Evolutionary conservation across 2,797 vertebrate genomes (phyloP), one percentile per base, ranked within the genome.

Genomic region (Myoxocephalus aenaeus): DNA sequence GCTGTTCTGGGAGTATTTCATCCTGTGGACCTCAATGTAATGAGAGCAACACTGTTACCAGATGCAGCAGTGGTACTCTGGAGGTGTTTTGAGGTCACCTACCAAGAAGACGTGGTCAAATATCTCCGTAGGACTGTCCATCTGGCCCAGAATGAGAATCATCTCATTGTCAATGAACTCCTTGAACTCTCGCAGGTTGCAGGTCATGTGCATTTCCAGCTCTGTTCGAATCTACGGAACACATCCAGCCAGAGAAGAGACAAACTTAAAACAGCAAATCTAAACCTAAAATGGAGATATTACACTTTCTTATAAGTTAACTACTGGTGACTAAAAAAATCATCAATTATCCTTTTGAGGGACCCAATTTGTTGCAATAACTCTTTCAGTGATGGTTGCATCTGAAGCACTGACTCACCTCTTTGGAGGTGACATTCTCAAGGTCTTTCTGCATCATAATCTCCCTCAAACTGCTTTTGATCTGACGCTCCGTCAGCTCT

Each of bases 401-500:
- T 59, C 20, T 48, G 32, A 67, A 48, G 11, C 54, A 13, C 3
- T 5, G 22, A 75, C 87, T 78, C 81, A 89, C 98, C 95, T 99
- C 97, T 94, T 99, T 99, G 20, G 97, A 97, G 3, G 98, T 99
- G 90, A 99, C 96, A 77, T 99, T 99, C 89, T 99, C 98, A 73
- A 99, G 93, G 90, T 99, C 98, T 63, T 97, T 98, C 93, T 98
- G 98, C 97, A 97, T 99, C 98, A 99, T 99, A 70, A 99, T 98
- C 91, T 99, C 98, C 75, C 96, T 94, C 90, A 99, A 92, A 54
- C 97, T 97, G 72, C 95, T 95, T 93, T 99, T 99, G 84, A 99
- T 97, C 63, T 97, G 93, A 14, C 97, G 95, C 87, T 99, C 98
- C 0, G 98, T 99, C 79, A 97, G 95, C 36, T 98, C 98, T 70